Percentiles rank a stretch among this genome's conserved stretches.
These are phyloP conservation scores for Triplophysa rosa DNA, from an alignment of 2,113 vertebrate genomes.

Conservation along the genomic window DNA sequence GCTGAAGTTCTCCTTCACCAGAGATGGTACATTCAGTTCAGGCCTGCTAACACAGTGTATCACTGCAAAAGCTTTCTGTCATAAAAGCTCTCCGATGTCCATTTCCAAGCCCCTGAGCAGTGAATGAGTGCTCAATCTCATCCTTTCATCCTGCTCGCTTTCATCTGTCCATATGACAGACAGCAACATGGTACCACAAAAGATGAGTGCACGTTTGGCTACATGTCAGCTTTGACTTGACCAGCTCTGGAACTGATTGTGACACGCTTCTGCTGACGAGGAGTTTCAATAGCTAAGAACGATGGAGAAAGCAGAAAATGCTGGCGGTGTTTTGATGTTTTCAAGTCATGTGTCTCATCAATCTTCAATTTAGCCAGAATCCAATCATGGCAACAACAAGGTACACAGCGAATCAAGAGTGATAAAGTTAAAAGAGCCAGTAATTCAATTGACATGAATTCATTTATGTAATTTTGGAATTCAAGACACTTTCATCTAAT, in stretches of 20 bases:
- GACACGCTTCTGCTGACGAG: constrained; percentile 11
- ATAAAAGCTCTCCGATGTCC: constrained; percentile 44
- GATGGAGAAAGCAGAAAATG: not conserved
- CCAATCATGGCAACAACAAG: constrained; percentile 25
- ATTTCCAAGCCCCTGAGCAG: constrained; percentile 28
- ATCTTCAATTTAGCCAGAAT: not conserved
- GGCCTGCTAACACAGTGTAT: constrained; percentile 29
- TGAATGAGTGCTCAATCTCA: constrained; percentile 46
- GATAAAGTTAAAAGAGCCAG: not conserved
- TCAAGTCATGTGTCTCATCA: not conserved
- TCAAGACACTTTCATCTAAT: not conserved
- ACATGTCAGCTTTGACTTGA: constrained; percentile 4
- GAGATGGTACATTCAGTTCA: constrained; percentile 13
- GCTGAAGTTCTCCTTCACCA: constrained; percentile 19
- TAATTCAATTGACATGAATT: not conserved
- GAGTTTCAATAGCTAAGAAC: constrained; percentile 2
- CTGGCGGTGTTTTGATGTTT: not conserved
- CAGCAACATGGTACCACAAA: constrained; percentile 25
- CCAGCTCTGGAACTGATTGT: constrained; percentile 22
- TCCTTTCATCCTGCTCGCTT: constrained; percentile 54
- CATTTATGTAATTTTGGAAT: not conserved
- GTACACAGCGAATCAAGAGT: not conserved
- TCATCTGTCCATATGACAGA: constrained; percentile 48
- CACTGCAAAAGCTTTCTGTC: constrained; percentile 45
- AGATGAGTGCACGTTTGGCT: constrained; percentile 22